These are phyloP conservation scores for Macaria liturata DNA, from an alignment of 2,888 invertebrate species.

Conservation along the genomic window DNA sequence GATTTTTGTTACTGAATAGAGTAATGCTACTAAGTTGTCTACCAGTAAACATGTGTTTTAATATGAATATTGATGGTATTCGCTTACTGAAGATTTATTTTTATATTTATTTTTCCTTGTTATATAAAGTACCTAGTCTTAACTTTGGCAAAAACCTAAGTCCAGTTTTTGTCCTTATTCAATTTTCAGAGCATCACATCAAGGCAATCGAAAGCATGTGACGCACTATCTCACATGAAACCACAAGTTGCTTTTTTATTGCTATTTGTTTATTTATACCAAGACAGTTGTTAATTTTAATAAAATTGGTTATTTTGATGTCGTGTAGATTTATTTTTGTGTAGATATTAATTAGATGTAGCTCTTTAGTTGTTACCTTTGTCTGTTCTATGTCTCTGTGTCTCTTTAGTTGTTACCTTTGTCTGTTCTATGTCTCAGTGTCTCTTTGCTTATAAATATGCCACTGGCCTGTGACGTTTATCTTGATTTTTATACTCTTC, in stretches of 20 bases:
- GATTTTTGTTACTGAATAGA: too few relatives aligned
- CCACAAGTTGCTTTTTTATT: constrained; percentile 27
- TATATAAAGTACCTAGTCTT: too few relatives aligned
- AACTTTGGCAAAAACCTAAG: constrained; percentile 39
- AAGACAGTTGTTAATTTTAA: constrained; percentile 32
- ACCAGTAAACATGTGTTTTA: too few relatives aligned
- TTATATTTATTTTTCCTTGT: too few relatives aligned
- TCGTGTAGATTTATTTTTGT: constrained; percentile 22
- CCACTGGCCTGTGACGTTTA: constrained; percentile 24
- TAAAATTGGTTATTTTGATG: constrained; percentile 23
- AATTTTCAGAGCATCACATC: constrained; percentile 73
- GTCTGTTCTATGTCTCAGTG: constrained; percentile 12
- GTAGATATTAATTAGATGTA: constrained; percentile 21
- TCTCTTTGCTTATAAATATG: constrained; percentile 29
- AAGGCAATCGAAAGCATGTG: constrained; percentile 70
- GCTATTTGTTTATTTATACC: constrained; percentile 28
- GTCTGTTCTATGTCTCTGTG: constrained; percentile 11
- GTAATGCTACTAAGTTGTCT: too few relatives aligned
- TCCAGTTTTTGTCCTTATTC: constrained; percentile 50
- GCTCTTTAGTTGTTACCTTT: constrained; percentile 19
- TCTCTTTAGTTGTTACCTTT: constrained; percentile 20
- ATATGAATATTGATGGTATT: too few relatives aligned
- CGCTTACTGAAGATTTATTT: too few relatives aligned
- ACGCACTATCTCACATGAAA: constrained; percentile 65
- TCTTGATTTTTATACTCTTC: constrained; percentile 24